Base-by-base conservation (phyloP, 2,888 invertebrate genomes). In the Caenorhabditis zanzibari region DNA sequence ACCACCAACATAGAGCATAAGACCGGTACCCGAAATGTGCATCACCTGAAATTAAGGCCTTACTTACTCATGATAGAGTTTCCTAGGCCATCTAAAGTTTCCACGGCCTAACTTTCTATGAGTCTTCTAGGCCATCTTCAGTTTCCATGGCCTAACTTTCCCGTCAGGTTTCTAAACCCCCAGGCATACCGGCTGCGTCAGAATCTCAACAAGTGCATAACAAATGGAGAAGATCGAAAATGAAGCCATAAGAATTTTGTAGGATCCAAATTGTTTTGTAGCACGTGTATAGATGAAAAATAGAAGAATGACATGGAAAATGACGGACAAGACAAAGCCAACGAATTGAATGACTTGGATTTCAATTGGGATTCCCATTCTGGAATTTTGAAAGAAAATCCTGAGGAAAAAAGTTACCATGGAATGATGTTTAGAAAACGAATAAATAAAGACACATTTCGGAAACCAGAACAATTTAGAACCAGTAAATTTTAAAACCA, bases 171-270 rank as follows among this genome's bases (percentile, higher is more conserved):
- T n/a, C n/a, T n/a, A 22, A 61, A 41, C 14, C n/a, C 22, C 24
- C 32, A 16, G 7, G n/a, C 72, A 16, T 24, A 73, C 73, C 49
- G 73, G 61, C 12, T 73, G 61, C 5, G 63, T 63, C 16, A 73
- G 22, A 63, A 73, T 41, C 52, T 73, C 73, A 24, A 52, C 61
- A 26, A 63, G 35, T 38, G 73, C 61, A 26, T 73, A 73, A 16
- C 47, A 38, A 63, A 73, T 73, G 3, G 73, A 73, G 24, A 73
- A 73, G 22, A 73, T 41, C 22, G 73, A 73, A 14, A 73, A 73
- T 16, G 61, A 61, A 35, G 73, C 73, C 73, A 73, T 73, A 2
- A 73, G 16, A 35, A 73, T 49, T 35, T 73, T 73, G 12, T 63
- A 73, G 26, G 73, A 73, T 0, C 73, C 73, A 12, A 73, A 73